phyloP scores from a whole-genome alignment of 2,888 invertebrate genomes.

The Hydraecia micacea region DNA sequence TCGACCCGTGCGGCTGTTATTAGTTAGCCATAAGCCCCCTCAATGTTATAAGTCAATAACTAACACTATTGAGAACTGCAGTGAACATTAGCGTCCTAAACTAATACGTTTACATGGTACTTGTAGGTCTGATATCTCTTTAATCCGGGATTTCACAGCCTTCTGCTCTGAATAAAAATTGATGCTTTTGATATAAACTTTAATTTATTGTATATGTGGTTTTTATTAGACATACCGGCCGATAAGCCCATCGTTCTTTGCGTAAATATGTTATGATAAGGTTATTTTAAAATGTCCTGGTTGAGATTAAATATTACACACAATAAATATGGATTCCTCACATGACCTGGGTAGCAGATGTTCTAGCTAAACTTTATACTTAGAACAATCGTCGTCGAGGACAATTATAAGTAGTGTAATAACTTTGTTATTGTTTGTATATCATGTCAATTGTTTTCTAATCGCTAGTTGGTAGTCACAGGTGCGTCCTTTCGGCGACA shows the following conservation, averaged over 20 bases:
- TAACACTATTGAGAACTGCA: too few species aligned
- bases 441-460: constrained; percentile 58
- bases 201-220: too few species aligned
- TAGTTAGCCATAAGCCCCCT: too few species aligned
- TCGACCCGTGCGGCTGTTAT: too few species aligned
- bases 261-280: constrained; percentile 1
- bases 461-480: constrained; percentile 39
- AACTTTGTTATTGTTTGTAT: constrained; percentile 59
- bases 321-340: constrained; percentile 17
- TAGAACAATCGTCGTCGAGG: constrained; percentile 36
- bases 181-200: too few species aligned
- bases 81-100: too few species aligned
- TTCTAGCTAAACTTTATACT: constrained; percentile 25
- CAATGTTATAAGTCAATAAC: too few species aligned
- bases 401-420: constrained; percentile 50
- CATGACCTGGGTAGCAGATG: constrained; percentile 8
- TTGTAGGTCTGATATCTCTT: too few species aligned
- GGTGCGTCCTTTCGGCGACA: constrained; percentile 40
- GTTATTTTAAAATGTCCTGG: constrained; percentile 9
- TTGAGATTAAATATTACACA: neutral
- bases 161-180: too few species aligned
- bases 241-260: neutral
- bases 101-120: too few species aligned
- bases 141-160: too few species aligned
- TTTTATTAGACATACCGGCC: too few species aligned